Conservation (phyloP, 2,113 vertebrate genomes). For the Eublepharis macularius region DNA sequence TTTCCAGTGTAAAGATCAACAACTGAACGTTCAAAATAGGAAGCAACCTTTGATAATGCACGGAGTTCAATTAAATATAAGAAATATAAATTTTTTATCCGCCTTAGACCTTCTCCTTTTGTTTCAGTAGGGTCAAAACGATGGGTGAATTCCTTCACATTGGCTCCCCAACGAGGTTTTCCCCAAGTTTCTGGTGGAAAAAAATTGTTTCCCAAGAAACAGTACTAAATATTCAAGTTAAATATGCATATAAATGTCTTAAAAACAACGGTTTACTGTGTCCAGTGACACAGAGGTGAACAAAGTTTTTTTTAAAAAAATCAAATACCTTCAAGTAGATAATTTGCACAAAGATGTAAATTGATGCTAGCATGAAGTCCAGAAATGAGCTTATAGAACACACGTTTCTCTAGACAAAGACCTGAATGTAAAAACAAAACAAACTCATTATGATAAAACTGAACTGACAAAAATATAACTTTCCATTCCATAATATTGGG, state of each 20-base stretch:
- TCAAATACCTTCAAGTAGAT: constrained; percentile 89
- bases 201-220: background rate
- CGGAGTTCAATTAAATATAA: constrained; percentile 94
- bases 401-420: constrained; percentile 95
- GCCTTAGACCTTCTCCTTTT: constrained; percentile 91
- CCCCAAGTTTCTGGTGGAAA: constrained; percentile 86
- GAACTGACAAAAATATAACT: background rate
- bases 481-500: constrained; percentile 6
- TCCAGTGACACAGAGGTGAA: background rate
- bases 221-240: background rate
- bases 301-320: background rate
- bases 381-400: constrained; percentile 95
- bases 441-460: constrained; percentile 11
- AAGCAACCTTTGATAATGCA: constrained; percentile 90
- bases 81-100: constrained; percentile 96
- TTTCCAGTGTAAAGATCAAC: constrained; percentile 94
- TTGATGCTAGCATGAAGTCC: constrained; percentile 98
- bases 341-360: constrained; percentile 90
- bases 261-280: background rate
- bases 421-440: constrained; percentile 70
- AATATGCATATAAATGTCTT: background rate
- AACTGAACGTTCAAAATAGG: constrained; percentile 90
- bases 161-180: constrained; percentile 88
- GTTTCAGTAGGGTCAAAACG: constrained; percentile 90
- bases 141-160: constrained; percentile 86